Percentiles rank a stretch among this genome's conserved stretches.
phyloP scores from a whole-genome alignment of 2,113 vertebrate genomes.

The Ploceus nigricollis region DNA sequence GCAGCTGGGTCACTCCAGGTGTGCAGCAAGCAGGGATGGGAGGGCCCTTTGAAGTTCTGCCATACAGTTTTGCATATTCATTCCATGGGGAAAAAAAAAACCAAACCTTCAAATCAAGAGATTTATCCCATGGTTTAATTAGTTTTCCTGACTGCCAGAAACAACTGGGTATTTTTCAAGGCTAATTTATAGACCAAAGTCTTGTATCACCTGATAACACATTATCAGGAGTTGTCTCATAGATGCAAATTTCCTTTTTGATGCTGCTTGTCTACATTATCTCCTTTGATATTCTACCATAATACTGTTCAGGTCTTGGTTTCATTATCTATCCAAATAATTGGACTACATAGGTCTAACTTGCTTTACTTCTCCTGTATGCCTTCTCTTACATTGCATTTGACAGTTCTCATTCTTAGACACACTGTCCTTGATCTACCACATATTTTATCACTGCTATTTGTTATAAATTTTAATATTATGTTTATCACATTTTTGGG shows the following conservation, averaged over 20 bases:
- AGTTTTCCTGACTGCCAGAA: background rate
- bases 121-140: background rate
- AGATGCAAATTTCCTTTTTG: constrained; percentile 15
- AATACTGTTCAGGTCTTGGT: background rate
- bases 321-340: background rate
- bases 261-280: background rate
- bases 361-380: background rate
- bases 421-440: background rate
- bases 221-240: background rate
- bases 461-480: background rate
- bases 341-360: background rate
- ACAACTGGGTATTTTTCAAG: background rate
- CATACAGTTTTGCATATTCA: background rate
- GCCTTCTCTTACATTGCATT: background rate
- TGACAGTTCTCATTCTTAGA: background rate
- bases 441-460: background rate
- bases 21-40: background rate
- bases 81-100: background rate
- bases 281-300: constrained; percentile 4
- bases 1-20: background rate
- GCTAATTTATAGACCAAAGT: background rate
- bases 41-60: background rate
- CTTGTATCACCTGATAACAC: background rate
- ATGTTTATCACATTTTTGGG: background rate
- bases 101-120: background rate